A percentile compares a stretch with the other conserved stretches of the same genome.
These are phyloP conservation scores for Mesocentrotus franciscanus DNA, from an alignment of 53 echinoderm and acorn worm genomes.

Conservation along the genomic window DNA sequence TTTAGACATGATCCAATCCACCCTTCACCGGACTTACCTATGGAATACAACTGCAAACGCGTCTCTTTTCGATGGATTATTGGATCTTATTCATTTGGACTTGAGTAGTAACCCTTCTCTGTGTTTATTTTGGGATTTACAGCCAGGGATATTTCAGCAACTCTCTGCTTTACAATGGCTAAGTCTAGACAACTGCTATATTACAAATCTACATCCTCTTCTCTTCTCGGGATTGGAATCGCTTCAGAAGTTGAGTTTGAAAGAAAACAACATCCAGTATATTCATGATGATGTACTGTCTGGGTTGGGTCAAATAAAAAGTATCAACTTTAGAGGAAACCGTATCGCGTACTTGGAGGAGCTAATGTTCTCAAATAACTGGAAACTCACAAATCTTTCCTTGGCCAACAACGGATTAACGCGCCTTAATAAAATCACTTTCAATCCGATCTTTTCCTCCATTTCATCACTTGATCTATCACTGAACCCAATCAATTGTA, in stretches of 20 bases:
- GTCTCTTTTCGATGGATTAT: neutral
- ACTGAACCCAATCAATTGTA: neutral
- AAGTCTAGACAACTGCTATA: neutral
- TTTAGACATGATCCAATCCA: neutral
- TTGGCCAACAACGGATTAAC: neutral
- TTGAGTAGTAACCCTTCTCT: neutral
- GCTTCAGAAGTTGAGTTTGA: too few species aligned
- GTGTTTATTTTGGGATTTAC: neutral
- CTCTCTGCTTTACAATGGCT: neutral
- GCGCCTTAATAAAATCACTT: neutral
- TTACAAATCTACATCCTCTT: neutral
- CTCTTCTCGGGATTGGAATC: neutral
- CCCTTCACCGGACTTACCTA: neutral
- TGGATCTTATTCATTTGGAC: neutral
- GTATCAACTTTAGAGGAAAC: neutral
- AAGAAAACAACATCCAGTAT: too few species aligned
- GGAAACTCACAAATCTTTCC: neutral
- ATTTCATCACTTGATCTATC: neutral
- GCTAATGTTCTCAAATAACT: neutral
- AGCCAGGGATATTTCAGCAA: neutral
- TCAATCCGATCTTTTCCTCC: neutral
- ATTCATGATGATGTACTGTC: too few species aligned
- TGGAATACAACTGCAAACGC: neutral
- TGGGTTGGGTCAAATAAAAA: neutral
- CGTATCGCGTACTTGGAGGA: neutral